These are phyloP conservation scores for Cryptotis parvus DNA, from an alignment of 2,113 vertebrate genomes.

Conservation along the genomic window DNA sequence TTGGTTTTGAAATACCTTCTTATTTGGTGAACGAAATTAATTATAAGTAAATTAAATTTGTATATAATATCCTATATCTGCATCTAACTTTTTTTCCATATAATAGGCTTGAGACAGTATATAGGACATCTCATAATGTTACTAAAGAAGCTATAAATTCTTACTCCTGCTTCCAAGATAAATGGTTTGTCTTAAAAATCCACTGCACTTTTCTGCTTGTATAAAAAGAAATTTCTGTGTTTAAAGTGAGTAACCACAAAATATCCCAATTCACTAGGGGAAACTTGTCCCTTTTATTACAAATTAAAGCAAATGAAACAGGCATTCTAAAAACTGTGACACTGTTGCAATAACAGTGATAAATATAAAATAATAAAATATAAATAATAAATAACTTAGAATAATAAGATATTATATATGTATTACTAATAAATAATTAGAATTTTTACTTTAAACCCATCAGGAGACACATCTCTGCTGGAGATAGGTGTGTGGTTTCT, in stretches of 20 bases:
- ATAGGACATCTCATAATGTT: neutral
- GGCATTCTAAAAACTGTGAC: neutral
- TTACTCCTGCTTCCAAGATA: slow-evolving; percentile 17
- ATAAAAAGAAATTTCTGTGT: neutral
- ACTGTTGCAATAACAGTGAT: neutral
- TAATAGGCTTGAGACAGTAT: neutral
- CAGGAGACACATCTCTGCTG: neutral
- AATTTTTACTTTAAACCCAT: neutral
- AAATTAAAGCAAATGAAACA: neutral
- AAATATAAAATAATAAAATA: too few species aligned
- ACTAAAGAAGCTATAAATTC: neutral
- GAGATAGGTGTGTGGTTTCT: neutral
- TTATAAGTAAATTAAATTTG: slow-evolving; percentile 6
- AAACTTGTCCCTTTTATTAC: neutral
- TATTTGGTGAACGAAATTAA: neutral
- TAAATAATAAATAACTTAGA: too few species aligned
- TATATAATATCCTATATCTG: neutral
- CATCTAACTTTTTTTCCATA: neutral
- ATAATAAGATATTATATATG: neutral
- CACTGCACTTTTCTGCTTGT: neutral
- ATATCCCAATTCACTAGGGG: neutral
- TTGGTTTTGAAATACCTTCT: neutral
- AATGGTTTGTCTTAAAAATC: neutral
- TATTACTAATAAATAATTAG: slow-evolving; percentile 10
- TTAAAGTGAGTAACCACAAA: neutral